Evolutionary conservation across 2,113 vertebrate species (phyloP).

Genomic region (Struthio camelus): DNA sequence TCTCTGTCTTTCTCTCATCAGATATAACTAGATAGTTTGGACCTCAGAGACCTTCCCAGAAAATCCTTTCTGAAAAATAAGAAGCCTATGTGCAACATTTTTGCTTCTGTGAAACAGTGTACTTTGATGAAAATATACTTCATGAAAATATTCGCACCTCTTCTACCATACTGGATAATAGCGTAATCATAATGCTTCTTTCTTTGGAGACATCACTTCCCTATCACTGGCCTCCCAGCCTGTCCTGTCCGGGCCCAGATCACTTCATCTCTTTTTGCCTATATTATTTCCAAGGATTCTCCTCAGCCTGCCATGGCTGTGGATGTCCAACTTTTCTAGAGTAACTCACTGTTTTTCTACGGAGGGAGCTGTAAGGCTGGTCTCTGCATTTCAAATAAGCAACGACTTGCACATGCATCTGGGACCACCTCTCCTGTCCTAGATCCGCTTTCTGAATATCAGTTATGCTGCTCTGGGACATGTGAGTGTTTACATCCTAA

Average conservation of each 20-base stretch:
- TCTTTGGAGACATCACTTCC: neutral
- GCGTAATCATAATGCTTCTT: neutral
- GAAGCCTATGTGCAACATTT: neutral
- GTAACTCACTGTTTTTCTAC: neutral
- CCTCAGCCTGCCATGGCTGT: neutral
- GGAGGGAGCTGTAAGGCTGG: neutral
- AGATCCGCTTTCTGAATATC: too few relatives aligned
- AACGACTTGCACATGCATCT: neutral
- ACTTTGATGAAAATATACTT: neutral
- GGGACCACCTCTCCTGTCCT: neutral
- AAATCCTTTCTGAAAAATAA: neutral
- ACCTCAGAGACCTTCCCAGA: neutral
- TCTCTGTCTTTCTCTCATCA: neutral
- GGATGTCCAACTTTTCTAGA: neutral
- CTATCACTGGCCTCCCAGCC: too few relatives aligned
- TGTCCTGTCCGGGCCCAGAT: neutral
- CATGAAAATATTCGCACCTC: neutral
- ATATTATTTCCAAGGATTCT: neutral
- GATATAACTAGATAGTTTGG: neutral
- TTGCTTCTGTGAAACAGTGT: neutral
- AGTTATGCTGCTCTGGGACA: fast-evolving
- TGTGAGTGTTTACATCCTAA: neutral
- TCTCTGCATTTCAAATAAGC: neutral
- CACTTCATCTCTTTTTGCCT: neutral
- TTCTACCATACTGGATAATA: neutral